Evolutionary conservation across 2,113 vertebrate genomes (phyloP).

Genomic region (Crotalus tigris): DNA sequence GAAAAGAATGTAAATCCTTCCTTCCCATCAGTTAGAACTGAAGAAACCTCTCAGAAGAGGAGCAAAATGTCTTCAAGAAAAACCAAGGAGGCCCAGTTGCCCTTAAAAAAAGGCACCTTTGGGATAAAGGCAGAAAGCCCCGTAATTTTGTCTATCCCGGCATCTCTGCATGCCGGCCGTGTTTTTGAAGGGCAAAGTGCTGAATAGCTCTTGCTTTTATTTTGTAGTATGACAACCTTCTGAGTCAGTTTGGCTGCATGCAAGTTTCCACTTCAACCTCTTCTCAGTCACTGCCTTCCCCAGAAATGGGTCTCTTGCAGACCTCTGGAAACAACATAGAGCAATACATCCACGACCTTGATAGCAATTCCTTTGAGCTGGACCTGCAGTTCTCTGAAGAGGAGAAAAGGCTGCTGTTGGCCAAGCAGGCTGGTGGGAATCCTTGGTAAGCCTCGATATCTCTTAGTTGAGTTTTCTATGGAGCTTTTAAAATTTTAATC

Average conservation of each 20-base stretch:
- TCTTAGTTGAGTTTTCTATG: background rate
- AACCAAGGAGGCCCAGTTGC: background rate
- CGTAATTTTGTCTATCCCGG: background rate
- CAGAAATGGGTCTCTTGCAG: slow-evolving; percentile 74
- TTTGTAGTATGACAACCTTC: slow-evolving; percentile 93
- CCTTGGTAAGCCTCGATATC: slow-evolving; percentile 79
- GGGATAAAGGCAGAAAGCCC: background rate
- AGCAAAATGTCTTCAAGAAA: background rate
- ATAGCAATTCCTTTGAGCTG: slow-evolving; percentile 96
- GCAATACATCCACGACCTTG: slow-evolving; percentile 96
- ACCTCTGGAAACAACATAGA: slow-evolving; percentile 92
- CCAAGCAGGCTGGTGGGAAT: slow-evolving; percentile 93
- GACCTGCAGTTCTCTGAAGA: slow-evolving; percentile 95
- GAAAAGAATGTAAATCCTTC: background rate
- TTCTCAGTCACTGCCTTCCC: slow-evolving; percentile 78
- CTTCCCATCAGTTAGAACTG: background rate
- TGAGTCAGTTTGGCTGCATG: slow-evolving; percentile 99
- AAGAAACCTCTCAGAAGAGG: background rate
- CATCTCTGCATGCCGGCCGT: background rate
- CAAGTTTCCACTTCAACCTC: slow-evolving; percentile 90
- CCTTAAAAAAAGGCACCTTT: background rate
- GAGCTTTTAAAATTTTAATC: background rate
- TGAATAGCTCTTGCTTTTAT: slow-evolving; percentile 1
- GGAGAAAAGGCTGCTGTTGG: slow-evolving; percentile 90
- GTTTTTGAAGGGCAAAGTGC: background rate